phyloP scores from a whole-genome alignment of 2,888 invertebrate species.

The Drosophila mulleri region DNA sequence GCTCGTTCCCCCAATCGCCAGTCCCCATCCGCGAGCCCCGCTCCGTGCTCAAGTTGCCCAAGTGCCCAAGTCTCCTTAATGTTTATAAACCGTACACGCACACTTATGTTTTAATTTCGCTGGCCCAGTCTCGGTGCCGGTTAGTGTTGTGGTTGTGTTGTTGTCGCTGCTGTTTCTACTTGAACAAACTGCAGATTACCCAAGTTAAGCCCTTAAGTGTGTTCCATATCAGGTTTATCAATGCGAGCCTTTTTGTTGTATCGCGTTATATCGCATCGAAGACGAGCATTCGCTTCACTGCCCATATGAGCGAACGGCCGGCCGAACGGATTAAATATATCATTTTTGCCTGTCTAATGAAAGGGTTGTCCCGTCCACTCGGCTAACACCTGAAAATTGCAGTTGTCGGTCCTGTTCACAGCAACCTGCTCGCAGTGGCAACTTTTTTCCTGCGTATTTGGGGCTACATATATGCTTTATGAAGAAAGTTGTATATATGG shows the following conservation, averaged over 20 bases:
- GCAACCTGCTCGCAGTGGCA: slow-evolving; percentile 46
- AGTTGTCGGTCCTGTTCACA: slow-evolving; percentile 51
- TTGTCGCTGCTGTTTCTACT: slow-evolving; percentile 71
- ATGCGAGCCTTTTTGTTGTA: slow-evolving; percentile 39
- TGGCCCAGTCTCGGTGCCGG: slow-evolving; percentile 54
- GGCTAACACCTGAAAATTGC: slow-evolving; percentile 78
- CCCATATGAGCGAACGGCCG: slow-evolving; percentile 36
- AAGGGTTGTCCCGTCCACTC: slow-evolving; percentile 62
- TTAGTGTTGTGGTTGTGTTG: slow-evolving; percentile 58
- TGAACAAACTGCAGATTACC: slow-evolving; percentile 75
- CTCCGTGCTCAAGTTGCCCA: slow-evolving; percentile 22
- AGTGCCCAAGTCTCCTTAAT: slow-evolving; percentile 28
- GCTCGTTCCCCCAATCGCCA: not conserved
- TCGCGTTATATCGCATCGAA: slow-evolving; percentile 42
- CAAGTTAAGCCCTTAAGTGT: slow-evolving; percentile 82
- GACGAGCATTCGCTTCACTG: slow-evolving; percentile 67
- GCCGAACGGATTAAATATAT: slow-evolving; percentile 79
- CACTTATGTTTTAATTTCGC: slow-evolving; percentile 69
- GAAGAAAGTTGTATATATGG: slow-evolving; percentile 61
- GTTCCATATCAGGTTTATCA: slow-evolving; percentile 80
- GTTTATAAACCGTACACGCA: slow-evolving; percentile 38
- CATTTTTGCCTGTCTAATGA: slow-evolving; percentile 76
- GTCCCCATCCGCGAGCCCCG: not conserved
- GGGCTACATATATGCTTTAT: slow-evolving; percentile 46
- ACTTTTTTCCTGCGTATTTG: slow-evolving; percentile 10